phyloP scores from a whole-genome alignment of 2,888 invertebrate genomes.

The Helleia helle region DNA sequence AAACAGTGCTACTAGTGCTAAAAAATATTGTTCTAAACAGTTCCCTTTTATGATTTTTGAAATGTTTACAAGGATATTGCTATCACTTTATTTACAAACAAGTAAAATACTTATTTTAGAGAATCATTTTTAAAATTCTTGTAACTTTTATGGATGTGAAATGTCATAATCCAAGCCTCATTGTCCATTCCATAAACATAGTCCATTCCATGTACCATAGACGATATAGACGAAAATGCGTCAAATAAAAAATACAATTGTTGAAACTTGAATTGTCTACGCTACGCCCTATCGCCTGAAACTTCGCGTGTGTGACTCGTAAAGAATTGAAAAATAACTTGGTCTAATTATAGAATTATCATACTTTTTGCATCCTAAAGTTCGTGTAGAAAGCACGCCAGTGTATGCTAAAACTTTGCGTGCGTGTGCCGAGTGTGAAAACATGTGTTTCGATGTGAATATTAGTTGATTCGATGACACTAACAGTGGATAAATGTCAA shows the following conservation, averaged over 20 bases:
- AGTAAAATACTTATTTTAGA: background rate
- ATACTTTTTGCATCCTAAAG: conserved; percentile 41
- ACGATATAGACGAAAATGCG: conserved; percentile 34
- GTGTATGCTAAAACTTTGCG: conserved; percentile 37
- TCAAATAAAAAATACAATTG: conserved; percentile 41
- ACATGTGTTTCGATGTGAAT: conserved; percentile 71
- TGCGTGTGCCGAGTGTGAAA: conserved; percentile 45
- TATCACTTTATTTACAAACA: background rate
- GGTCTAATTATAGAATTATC: conserved; percentile 58
- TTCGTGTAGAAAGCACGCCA: conserved; percentile 42
- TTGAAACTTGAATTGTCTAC: conserved; percentile 51
- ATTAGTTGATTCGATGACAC: conserved; percentile 48
- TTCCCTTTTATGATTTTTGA: conserved; percentile 13
- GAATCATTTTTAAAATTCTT: background rate
- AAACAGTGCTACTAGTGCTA: conserved; percentile 34
- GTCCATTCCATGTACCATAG: conserved; percentile 21
- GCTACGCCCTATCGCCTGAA: conserved; percentile 50
- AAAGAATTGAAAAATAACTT: conserved; percentile 56
- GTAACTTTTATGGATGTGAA: background rate
- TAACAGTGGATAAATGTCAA: conserved; percentile 48
- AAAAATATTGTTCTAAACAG: conserved; percentile 8
- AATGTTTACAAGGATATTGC: background rate
- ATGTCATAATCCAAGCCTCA: conserved; percentile 26
- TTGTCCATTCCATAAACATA: too few species aligned
- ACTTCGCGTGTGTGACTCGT: conserved; percentile 63